A percentile compares a stretch with the other conserved stretches of the same genome.
These are phyloP conservation scores for Spea bombifrons DNA, from an alignment of 2,113 vertebrate genomes.

Conservation along the genomic window DNA sequence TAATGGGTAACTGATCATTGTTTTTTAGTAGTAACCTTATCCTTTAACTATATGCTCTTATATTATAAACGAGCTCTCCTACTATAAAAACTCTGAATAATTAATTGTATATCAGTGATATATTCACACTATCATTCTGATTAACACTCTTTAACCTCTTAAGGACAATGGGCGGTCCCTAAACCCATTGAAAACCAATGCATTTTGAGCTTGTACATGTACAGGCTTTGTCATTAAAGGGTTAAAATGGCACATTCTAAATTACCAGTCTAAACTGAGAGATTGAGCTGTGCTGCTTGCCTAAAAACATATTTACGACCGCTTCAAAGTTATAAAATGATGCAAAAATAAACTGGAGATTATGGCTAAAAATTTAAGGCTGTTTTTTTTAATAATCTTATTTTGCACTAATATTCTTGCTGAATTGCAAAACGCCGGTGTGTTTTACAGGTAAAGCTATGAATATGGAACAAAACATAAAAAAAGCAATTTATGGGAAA, in stretches of 20 bases:
- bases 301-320: background rate
- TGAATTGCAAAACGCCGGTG: background rate
- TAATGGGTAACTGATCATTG: no score
- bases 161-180: no score
- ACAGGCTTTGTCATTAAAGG: no score
- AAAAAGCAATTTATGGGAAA: background rate
- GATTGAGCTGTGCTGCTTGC: background rate
- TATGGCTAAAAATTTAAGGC: background rate
- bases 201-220: no score
- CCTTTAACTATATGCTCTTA: no score
- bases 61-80: no score
- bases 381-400: background rate
- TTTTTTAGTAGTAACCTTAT: no score
- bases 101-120: no score
- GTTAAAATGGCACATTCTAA: background rate
- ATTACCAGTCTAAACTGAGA: background rate
- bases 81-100: no score
- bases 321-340: background rate
- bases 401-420: background rate
- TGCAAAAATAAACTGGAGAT: background rate
- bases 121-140: no score
- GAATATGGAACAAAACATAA: background rate
- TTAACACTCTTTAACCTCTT: no score
- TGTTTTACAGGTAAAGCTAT: background rate
- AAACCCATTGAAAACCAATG: no score